Conservation (phyloP, 2,888 invertebrate genomes). For the Chrysolina oricalcia region DNA sequence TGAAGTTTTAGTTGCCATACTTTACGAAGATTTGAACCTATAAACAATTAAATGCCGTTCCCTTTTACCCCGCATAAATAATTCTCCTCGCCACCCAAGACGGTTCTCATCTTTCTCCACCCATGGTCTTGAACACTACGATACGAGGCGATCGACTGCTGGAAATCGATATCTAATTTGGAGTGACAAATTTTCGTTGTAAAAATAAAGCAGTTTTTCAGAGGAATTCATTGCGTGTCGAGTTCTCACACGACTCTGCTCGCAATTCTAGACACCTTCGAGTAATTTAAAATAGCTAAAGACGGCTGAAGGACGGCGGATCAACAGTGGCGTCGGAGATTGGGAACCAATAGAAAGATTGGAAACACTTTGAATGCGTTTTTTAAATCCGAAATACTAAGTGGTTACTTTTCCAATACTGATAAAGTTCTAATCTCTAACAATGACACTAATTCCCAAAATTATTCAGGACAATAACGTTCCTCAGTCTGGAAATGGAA, state of each 20-base stretch:
- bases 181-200: conserved; percentile 25
- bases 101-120: neutral
- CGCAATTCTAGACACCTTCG: conserved; percentile 18
- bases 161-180: conserved; percentile 31
- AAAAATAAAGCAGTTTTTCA: conserved; percentile 31
- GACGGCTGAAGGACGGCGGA: neutral
- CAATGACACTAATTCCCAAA: no score
- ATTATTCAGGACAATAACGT: no score
- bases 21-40: no score
- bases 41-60: no score
- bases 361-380: neutral
- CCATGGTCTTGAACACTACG: neutral
- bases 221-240: conserved; percentile 32
- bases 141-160: conserved; percentile 13
- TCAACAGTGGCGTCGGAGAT: neutral
- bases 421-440: no score
- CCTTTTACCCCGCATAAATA: no score
- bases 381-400: no score
- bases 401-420: no score
- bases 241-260: conserved; percentile 22
- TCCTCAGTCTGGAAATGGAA: no score
- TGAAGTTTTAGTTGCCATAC: no score
- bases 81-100: neutral
- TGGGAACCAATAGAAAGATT: neutral
- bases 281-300: conserved; percentile 17